Conservation (phyloP, 2,113 vertebrate genomes). For the Cyanocitta stelleri region DNA sequence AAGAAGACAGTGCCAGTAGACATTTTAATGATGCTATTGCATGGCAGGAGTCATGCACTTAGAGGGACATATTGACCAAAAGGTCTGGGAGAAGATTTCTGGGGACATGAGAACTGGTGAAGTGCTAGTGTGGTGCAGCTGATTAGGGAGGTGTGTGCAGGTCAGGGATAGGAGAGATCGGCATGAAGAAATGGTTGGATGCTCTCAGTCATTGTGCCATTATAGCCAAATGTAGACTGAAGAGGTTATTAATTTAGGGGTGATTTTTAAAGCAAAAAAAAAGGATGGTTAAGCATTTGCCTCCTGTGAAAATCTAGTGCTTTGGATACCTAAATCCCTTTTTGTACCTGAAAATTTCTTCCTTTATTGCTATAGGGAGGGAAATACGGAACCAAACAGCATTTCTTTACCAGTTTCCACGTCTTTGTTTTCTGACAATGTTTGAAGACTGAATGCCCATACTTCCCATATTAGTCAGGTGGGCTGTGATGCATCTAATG, state of each 20-base stretch:
- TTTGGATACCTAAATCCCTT: background rate
- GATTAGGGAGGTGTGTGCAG: no score
- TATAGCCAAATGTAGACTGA: background rate
- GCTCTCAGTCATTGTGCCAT: background rate
- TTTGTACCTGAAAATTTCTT: background rate
- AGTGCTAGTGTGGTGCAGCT: background rate
- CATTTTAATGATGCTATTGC: background rate
- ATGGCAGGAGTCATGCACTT: background rate
- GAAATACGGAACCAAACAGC: background rate
- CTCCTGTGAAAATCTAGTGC: background rate
- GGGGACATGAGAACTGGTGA: accelerated
- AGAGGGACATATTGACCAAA: background rate
- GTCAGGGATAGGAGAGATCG: background rate
- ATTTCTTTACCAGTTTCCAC: background rate
- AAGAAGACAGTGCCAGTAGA: background rate
- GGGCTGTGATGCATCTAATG: background rate
- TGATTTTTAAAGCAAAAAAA: background rate
- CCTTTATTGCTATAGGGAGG: background rate
- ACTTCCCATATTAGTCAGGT: background rate
- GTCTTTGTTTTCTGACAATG: background rate
- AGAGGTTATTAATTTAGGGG: background rate
- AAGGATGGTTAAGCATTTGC: background rate
- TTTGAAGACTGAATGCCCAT: background rate
- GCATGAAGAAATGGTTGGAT: background rate
- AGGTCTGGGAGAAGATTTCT: background rate